These are phyloP conservation scores for Nomada lathburiana DNA, from an alignment of 2,888 invertebrate genomes.

Conservation along the genomic window DNA sequence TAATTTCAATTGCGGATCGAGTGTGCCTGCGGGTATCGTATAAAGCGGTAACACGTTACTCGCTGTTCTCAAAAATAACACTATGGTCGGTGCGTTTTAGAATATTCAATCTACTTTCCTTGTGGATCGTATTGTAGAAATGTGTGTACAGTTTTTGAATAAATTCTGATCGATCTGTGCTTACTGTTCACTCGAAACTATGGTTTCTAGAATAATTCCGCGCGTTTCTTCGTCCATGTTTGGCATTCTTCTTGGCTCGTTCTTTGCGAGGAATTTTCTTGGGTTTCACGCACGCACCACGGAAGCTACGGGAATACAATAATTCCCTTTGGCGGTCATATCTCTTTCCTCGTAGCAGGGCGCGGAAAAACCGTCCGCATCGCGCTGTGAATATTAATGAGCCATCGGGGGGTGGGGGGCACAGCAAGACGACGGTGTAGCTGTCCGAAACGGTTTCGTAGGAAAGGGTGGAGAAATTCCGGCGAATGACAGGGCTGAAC, in stretches of 20 bases:
- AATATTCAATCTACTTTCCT: too few relatives aligned
- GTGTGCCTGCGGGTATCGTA: too few relatives aligned
- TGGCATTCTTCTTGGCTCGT: constrained; percentile 17
- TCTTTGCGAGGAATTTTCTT: constrained; percentile 34
- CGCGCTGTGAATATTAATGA: constrained; percentile 82
- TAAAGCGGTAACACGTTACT: background rate
- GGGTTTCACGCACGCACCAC: constrained; percentile 61
- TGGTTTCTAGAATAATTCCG: background rate
- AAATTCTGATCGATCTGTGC: background rate
- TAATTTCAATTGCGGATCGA: too few relatives aligned
- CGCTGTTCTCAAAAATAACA: too few relatives aligned
- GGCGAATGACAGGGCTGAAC: constrained; percentile 42
- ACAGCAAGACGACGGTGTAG: constrained; percentile 33
- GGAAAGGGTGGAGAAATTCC: constrained; percentile 34
- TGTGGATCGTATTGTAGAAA: too few relatives aligned
- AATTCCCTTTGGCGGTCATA: constrained; percentile 79
- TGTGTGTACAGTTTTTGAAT: background rate
- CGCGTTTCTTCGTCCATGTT: background rate
- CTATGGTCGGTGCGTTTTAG: too few relatives aligned
- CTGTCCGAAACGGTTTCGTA: constrained; percentile 46
- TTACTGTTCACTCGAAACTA: background rate
- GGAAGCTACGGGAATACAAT: constrained; percentile 73
- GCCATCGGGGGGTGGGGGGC: constrained; percentile 41
- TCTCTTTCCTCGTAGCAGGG: constrained; percentile 80
- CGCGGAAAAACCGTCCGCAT: constrained; percentile 80